Evolutionary conservation across 1,140 invertebrate genomes (phyloP), one percentile per base, ranked within the genome.

Genomic region (Bombus difficillimus): DNA sequence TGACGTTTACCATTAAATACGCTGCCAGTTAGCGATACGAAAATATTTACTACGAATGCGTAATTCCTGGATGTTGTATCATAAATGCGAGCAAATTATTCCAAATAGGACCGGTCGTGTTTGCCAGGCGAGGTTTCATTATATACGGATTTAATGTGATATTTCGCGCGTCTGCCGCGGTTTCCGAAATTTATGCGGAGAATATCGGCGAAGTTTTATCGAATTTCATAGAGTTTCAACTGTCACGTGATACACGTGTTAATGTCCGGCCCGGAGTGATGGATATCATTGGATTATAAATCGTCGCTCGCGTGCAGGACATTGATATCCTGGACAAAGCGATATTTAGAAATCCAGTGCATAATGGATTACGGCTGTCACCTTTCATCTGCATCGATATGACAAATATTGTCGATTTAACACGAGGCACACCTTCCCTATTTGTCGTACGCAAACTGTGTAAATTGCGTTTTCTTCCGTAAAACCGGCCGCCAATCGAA

Each of bases 331-430:
- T 15, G 32, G 75, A 59, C 74, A 79, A 84, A 71, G 47, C 82
- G 82, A 79, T 84, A 78, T 84, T 84, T 84, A 84, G 64, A 84
- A 84, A 79, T 84, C 72, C n/a, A 9, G 15, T n/a, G 41, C 64
- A 62, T 84, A 84, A 84, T 79, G 75, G 75, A 84, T 84, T 37
- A 79, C n/a, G 15, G 22, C 47, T 84, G 82, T 59, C 82, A 71
- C 74, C 64, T 83, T 83, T 83, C 81, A 41, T 47, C 53, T 28
- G 25, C 68, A 25, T 80, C 68, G 37, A 81, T 81, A 64, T 81
- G 78, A 62, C 77, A 81, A 85, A 85, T 85, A 80, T 81, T 37
- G 68, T 37, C 83, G 76, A 57, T 85, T 72, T 79, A 71, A 80
- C 76, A 28, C 72, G 13, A 8, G 39, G 15, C 53, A 59, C 47